Evolutionary conservation across 2,797 vertebrate species (phyloP).

Genomic region (Perodicticus potto): DNA sequence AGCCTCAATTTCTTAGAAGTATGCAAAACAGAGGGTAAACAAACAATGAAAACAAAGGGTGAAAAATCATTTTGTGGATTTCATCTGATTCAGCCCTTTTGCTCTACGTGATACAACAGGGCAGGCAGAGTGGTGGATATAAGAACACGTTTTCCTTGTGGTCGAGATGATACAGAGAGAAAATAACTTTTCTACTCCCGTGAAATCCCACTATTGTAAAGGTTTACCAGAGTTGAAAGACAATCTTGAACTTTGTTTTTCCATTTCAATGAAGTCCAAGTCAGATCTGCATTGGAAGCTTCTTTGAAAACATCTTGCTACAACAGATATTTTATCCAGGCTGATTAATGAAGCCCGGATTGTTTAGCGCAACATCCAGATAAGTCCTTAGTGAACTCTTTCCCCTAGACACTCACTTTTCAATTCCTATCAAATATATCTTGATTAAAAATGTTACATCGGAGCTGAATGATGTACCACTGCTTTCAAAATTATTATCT

Average conservation of each 20-base stretch:
- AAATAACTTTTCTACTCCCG: not conserved
- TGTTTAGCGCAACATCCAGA: not conserved
- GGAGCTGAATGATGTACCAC: not conserved
- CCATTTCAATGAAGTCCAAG: not conserved
- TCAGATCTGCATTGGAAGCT: not conserved
- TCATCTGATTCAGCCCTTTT: not conserved
- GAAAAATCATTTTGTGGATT: not conserved
- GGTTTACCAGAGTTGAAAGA: not conserved
- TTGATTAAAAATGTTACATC: not conserved
- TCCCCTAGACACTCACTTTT: not conserved
- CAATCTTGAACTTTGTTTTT: not conserved
- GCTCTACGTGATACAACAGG: not conserved
- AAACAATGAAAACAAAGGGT: not conserved
- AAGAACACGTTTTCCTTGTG: not conserved
- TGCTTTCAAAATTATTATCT: not conserved
- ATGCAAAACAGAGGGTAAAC: not conserved
- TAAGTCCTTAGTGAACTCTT: not conserved
- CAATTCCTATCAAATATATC: not conserved
- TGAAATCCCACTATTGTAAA: not conserved
- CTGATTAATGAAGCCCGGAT: not conserved
- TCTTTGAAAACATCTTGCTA: not conserved
- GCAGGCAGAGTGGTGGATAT: not conserved
- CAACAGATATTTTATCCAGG: not conserved
- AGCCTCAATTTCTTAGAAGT: conserved; percentile 78
- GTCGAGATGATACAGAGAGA: not conserved